Conservation (phyloP, 2,888 invertebrate species). For the Pecten maximus region DNA sequence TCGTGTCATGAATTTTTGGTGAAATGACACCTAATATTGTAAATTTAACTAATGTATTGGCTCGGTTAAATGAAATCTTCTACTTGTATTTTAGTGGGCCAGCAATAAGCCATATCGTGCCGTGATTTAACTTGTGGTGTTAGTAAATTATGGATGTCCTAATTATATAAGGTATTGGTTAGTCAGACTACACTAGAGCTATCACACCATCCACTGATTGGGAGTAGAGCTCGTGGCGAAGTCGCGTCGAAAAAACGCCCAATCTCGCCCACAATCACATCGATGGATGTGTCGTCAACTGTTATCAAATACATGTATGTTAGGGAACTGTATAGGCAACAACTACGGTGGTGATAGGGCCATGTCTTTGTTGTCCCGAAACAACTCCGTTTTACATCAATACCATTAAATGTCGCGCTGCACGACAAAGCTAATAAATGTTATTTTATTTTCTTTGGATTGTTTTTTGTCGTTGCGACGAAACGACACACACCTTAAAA, state of each 20-base stretch:
- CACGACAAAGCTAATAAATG: too few relatives aligned
- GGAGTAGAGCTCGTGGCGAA: background rate
- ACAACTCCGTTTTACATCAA: too few relatives aligned
- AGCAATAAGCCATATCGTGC: background rate
- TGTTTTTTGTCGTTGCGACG: too few relatives aligned
- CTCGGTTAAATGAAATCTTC: background rate
- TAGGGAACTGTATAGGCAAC: too few relatives aligned
- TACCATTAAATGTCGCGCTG: too few relatives aligned
- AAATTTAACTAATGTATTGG: background rate
- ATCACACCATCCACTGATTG: background rate
- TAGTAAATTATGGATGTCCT: background rate
- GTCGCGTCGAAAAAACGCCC: background rate
- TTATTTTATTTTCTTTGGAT: too few relatives aligned
- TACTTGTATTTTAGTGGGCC: background rate
- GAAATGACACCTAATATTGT: conserved; percentile 33
- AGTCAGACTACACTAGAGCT: background rate
- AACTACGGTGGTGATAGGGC: too few relatives aligned
- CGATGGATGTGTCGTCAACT: background rate
- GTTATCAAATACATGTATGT: background rate
- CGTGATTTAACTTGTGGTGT: background rate
- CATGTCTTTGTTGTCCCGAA: too few relatives aligned
- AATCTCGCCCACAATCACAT: background rate
- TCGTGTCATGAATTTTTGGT: conserved; percentile 24
- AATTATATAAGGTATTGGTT: background rate
- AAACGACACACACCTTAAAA: too few relatives aligned